phyloP scores from a whole-genome alignment of 2,797 vertebrate genomes.

The Tangara arthus region DNA sequence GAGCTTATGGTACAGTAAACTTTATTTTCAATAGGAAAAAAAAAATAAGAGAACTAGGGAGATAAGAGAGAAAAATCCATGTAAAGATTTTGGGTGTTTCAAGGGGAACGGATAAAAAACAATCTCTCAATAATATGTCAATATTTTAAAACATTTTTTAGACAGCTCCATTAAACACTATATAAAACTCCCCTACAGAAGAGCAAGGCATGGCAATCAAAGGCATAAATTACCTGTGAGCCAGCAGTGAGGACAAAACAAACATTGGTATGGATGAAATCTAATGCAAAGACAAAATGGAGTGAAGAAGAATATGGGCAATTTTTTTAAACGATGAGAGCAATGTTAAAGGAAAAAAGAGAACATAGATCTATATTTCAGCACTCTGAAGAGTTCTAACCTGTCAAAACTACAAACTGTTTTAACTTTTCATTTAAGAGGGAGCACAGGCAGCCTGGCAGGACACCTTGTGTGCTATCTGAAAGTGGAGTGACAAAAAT shows the following conservation, averaged over 20 bases:
- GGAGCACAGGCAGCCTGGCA: background rate
- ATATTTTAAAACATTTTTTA: slow-evolving; percentile 11
- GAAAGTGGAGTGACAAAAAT: background rate
- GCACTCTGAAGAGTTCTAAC: background rate
- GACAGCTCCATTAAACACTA: background rate
- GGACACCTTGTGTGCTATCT: background rate
- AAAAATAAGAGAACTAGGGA: background rate
- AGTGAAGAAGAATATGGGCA: background rate
- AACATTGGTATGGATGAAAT: background rate
- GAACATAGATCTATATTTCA: background rate
- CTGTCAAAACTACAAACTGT: background rate
- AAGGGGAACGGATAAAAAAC: background rate
- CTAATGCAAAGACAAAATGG: background rate
- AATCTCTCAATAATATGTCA: background rate
- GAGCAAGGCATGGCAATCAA: background rate
- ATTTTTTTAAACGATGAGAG: background rate
- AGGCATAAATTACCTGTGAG: background rate
- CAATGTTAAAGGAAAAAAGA: background rate
- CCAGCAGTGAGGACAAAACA: background rate
- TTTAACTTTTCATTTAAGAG: background rate
- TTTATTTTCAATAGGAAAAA: background rate
- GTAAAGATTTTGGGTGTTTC: background rate
- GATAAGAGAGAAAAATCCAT: background rate
- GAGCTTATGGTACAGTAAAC: background rate
- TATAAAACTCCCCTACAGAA: background rate